Evolutionary conservation across 1,140 invertebrate species (phyloP).

Genomic region (Trachymyrmex septentrionalis): DNA sequence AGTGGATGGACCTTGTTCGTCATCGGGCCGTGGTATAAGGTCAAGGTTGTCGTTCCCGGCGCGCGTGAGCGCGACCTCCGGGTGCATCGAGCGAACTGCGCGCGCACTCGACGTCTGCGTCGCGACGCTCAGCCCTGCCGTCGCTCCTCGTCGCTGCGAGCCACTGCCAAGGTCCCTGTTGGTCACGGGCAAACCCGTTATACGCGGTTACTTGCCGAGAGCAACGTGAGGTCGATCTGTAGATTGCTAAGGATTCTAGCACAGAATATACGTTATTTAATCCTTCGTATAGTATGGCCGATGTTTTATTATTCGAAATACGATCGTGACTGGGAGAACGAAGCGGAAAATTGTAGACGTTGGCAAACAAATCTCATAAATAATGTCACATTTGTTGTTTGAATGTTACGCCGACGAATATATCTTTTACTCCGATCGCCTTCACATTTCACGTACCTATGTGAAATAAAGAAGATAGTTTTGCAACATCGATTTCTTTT

Average conservation of each 20-base stretch:
- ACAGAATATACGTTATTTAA: slow-evolving; percentile 53
- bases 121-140: slow-evolving; percentile 66
- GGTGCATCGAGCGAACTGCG: slow-evolving; percentile 81
- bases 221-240: slow-evolving; percentile 58
- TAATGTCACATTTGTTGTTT: not conserved
- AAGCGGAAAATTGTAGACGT: not conserved
- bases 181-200: slow-evolving; percentile 78
- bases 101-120: slow-evolving; percentile 81
- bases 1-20: slow-evolving; percentile 76
- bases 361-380: slow-evolving; percentile 14
- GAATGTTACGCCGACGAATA: not conserved
- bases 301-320: slow-evolving; percentile 38
- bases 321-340: not conserved
- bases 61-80: slow-evolving; percentile 68
- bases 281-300: slow-evolving; percentile 5
- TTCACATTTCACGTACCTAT: not conserved
- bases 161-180: slow-evolving; percentile 75
- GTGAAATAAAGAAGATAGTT: not conserved
- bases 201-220: slow-evolving; percentile 62
- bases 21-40: slow-evolving; percentile 73
- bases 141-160: slow-evolving; percentile 64
- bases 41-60: slow-evolving; percentile 73
- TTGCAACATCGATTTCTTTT: slow-evolving; percentile 6
- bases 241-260: slow-evolving; percentile 52
- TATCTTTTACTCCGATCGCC: not conserved